phyloP scores from a whole-genome alignment of 2,888 invertebrate species.

The Leptura quadrifasciata region DNA sequence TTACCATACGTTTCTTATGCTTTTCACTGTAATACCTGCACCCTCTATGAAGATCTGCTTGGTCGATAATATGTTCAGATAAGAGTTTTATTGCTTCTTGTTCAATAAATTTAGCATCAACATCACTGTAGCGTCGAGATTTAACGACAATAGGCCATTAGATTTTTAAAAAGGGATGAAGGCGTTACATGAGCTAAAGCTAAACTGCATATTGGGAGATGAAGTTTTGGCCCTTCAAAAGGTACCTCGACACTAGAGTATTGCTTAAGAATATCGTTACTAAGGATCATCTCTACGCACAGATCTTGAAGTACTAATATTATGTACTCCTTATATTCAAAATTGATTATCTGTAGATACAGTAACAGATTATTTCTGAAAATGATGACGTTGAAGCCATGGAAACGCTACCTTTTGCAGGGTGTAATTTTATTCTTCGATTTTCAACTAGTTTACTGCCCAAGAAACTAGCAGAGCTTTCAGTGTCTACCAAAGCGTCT shows the following conservation, averaged over 20 bases:
- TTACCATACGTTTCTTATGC: no score
- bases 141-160: not conserved
- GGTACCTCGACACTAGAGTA: not conserved
- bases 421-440: not conserved
- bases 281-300: not conserved
- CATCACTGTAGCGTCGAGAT: not conserved
- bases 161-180: not conserved
- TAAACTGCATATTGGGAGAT: not conserved
- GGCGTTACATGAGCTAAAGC: not conserved
- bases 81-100: not conserved
- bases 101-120: constrained; percentile 4
- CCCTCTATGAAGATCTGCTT: no score
- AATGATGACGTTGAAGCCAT: not conserved
- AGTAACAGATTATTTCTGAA: not conserved
- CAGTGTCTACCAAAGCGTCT: not conserved
- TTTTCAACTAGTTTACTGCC: not conserved
- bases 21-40: no score
- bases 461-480: not conserved
- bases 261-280: not conserved
- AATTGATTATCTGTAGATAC: not conserved
- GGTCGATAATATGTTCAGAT: no score
- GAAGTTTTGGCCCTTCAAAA: not conserved
- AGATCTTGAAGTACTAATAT: not conserved
- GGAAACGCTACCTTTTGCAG: not conserved
- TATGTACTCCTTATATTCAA: not conserved